These are phyloP conservation scores for Ondatra zibethicus DNA, from an alignment of 2,113 vertebrate species.

Conservation along the genomic window DNA sequence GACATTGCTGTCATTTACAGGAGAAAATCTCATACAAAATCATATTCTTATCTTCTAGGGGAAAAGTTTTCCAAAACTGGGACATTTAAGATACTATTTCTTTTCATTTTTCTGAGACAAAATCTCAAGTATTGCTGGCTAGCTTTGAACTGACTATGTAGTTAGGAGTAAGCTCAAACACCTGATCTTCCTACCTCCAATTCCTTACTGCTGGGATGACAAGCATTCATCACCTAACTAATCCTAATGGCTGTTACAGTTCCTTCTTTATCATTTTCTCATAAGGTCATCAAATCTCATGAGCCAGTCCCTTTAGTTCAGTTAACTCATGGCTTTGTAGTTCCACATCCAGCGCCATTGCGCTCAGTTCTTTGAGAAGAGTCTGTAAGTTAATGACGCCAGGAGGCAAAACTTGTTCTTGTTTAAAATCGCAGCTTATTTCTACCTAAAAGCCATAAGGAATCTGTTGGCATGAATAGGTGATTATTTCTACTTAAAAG, in stretches of 20 bases:
- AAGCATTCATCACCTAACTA: not conserved
- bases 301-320: not conserved
- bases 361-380: not conserved
- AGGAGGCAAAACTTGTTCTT: not conserved
- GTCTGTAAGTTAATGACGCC: not conserved
- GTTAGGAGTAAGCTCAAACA: not conserved
- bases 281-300: not conserved
- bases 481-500: constrained; percentile 34
- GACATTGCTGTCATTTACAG: not conserved
- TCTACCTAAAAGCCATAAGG: constrained; percentile 9
- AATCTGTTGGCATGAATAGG: not conserved
- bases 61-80: not conserved
- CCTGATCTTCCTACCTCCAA: not conserved
- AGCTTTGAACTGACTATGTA: not conserved
- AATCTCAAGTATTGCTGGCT: not conserved
- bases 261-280: not conserved
- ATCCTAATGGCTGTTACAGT: not conserved
- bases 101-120: not conserved
- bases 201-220: not conserved
- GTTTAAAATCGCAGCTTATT: not conserved
- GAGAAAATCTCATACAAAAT: constrained; percentile 1
- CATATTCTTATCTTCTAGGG: not conserved
- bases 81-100: not conserved
- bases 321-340: not conserved
- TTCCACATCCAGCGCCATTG: not conserved